Evolutionary conservation across 1,140 invertebrate genomes (phyloP), one percentile per base, ranked within the genome.

Genomic region (Episyrphus balteatus): DNA sequence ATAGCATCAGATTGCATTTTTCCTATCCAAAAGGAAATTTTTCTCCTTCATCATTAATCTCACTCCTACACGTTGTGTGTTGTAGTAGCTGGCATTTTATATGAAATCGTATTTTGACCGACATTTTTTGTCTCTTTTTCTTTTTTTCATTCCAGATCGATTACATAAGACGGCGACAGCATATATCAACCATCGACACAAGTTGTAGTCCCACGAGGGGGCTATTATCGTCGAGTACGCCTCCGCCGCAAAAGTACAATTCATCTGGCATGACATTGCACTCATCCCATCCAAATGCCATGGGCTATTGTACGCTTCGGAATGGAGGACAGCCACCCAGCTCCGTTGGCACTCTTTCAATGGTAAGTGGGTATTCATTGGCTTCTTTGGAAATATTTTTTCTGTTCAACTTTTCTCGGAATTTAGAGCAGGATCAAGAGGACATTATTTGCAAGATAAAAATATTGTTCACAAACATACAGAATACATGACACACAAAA

Each of bases 151-250:
- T 41, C 19, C 61, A 73, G 50, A 68, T 70, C 9, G 79, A 83
- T 56, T 81, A 75, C 58, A 66, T 75, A 42, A 72, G 80, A 53
- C 82, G 82, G 62, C 68, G 80, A 51, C 81, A 84, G 54, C 76
- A 83, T 57, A 77, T 86, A 55, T 84, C 82, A 46, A 86, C 83
- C 46, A 86, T 86, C 59, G 82, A 85, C 57, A 83, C 82, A n/a
- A 63, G 51, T 17, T 69, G 68, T 40, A 83, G 81, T 21, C 80
- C 81, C 11, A 77, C 76, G 39, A 69, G 81, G 53, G 75, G 71
- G 59, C 61, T 80, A 13, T 56, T 80, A 41, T 74, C 36, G 14
- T 38, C 55, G 7, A 81, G 64, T 70, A 72, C 59, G 42, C 69
- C 61, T 51, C 65, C 64, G 61, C 69, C 59, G 47, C 69, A 55